These are phyloP conservation scores for Ascidia mentula DNA, from an alignment of 23 tunicate species.

Conservation along the genomic window DNA sequence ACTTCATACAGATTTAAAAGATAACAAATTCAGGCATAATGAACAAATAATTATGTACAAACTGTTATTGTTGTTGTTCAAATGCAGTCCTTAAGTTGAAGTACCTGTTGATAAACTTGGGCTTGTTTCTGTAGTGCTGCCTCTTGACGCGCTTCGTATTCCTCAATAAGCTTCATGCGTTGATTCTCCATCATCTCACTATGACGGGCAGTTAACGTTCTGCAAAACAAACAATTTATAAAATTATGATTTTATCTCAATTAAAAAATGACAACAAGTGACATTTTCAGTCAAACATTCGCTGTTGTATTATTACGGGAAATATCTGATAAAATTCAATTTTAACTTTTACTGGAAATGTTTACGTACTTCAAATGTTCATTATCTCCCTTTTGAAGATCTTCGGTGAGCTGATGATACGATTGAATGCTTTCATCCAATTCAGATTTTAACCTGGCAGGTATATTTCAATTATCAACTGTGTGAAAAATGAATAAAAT, in stretches of 20 bases:
- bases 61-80: too few relatives aligned
- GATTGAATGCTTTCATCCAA: not conserved
- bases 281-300: too few relatives aligned
- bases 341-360: not conserved
- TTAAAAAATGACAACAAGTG: too few relatives aligned
- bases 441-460: conserved; percentile 5
- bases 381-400: conserved; percentile 24
- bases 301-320: too few relatives aligned
- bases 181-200: conserved; percentile 42
- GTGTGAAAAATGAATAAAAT: not conserved
- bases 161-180: conserved; percentile 26
- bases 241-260: not conserved
- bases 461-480: not conserved
- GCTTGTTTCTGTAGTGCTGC: conserved; percentile 64
- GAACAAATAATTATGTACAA: too few relatives aligned
- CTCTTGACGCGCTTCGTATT: conserved; percentile 59
- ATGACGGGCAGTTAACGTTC: conserved; percentile 20
- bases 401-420: conserved; percentile 12
- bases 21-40: too few relatives aligned
- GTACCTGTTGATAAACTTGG: conserved; percentile 52
- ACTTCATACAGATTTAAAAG: too few relatives aligned
- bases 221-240: not conserved
- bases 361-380: conserved; percentile 27
- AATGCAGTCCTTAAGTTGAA: not conserved
- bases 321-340: too few relatives aligned